Percentiles rank a stretch among this genome's conserved stretches.
Conservation (phyloP, 2,888 invertebrate genomes). For the Minunthozetes semirufus region DNA sequence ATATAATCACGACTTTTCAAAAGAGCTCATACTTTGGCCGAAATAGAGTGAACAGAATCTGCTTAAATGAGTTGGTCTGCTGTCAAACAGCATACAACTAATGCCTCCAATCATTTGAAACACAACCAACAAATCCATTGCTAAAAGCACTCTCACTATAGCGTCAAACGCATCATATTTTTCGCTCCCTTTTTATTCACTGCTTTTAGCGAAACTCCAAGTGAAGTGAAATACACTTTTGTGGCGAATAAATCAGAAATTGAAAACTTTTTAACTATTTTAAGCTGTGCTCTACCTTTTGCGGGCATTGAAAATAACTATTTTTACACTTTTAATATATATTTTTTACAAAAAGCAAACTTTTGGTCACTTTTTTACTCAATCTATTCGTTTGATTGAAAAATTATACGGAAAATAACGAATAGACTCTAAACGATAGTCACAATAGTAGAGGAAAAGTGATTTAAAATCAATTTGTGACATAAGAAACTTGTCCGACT, state of each 20-base stretch:
- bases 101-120: not conserved
- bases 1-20: not conserved
- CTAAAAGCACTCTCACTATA: not conserved
- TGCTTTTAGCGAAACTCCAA: not conserved
- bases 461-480: conserved; percentile 28
- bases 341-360: not conserved
- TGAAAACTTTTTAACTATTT: conserved; percentile 26
- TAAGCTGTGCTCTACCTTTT: conserved; percentile 15
- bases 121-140: not conserved
- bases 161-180: not conserved
- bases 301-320: not conserved
- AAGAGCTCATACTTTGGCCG: not conserved
- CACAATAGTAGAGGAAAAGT: conserved; percentile 20
- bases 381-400: conserved; percentile 26
- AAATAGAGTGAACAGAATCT: conserved; percentile 18
- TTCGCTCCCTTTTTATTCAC: not conserved
- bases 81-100: not conserved
- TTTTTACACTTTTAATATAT: conserved; percentile 22
- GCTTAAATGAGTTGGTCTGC: conserved; percentile 13
- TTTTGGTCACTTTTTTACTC: conserved; percentile 13
- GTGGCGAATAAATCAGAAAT: not conserved
- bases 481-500: conserved; percentile 1
- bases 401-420: conserved; percentile 7
- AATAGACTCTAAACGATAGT: conserved; percentile 5
- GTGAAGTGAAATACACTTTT: not conserved